Base-by-base conservation (phyloP, 2,888 invertebrate species). In the Drosophila merina region DNA sequence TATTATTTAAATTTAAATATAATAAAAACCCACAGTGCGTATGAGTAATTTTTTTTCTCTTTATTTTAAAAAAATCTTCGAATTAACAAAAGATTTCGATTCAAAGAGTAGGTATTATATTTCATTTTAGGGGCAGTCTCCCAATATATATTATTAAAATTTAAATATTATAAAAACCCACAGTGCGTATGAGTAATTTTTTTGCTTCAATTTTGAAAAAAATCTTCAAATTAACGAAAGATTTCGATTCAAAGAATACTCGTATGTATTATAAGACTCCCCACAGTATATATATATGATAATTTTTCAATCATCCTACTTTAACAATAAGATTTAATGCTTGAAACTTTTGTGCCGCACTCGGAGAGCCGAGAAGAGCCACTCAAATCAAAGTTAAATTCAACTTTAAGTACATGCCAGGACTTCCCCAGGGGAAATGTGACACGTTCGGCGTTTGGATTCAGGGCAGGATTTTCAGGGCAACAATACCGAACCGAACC, bases 391-490 rank as follows among this genome's bases (percentile, higher is more conserved):
- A 55, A 64, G 70, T 47, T 56, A 47, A 64, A 64, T 31, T 55
- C 70, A 55, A 38, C 70, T 69, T 64, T 55, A 69, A 64, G 57
- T 55, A 64, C 56, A 64, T 69, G 38, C 45, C 70, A 38, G 26
- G 30, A 12, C 26, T 36, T 49, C 70, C 63, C 70, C 69, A 3
- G 70, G 70, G 63, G 38, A 69, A 69, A 69, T 69, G 70, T 69
- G 63, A 64, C 63, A 64, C 63, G 57, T 64, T 64, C 7, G 56
- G 70, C 70, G 56, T 69, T 42, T 55, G 31, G 36, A 20, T 45
- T 25, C 26, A 20, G 9, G 49, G 30, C 44, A 25, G 44, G 44
- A 45, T 36, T 45, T 36, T 3, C 10, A 14, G 14, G 14, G 14
- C 33, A 33, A 25, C 26, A 31, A 47, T 33, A 36, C 51, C 8